These are phyloP conservation scores for Penaeus monodon DNA, from an alignment of 2,888 invertebrate species.

Conservation along the genomic window DNA sequence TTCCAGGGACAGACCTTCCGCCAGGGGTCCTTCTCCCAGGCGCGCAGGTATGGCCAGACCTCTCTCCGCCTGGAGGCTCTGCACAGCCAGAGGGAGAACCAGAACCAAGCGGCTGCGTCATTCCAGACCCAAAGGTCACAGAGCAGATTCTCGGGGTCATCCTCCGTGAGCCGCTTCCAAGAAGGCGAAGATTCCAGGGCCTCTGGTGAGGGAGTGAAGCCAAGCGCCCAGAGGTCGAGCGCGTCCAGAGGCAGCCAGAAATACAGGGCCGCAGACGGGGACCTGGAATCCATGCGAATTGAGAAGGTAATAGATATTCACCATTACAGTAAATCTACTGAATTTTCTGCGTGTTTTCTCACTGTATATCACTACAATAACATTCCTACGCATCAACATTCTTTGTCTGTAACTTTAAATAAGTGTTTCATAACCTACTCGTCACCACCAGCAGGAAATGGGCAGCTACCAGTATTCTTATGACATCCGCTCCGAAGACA, in stretches of 20 bases:
- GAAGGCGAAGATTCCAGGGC: background rate
- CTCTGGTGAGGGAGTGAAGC: background rate
- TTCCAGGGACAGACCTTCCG: background rate
- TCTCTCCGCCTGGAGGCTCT: background rate
- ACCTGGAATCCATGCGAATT: background rate
- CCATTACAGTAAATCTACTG: background rate
- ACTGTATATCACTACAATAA: no score
- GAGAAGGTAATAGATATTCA: background rate
- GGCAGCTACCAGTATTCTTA: conserved; percentile 35
- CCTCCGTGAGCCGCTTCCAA: background rate
- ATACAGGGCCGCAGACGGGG: background rate
- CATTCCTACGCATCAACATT: no score
- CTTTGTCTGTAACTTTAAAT: background rate
- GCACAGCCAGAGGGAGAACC: background rate
- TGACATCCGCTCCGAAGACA: conserved; percentile 26
- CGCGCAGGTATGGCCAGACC: background rate
- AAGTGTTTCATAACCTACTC: background rate
- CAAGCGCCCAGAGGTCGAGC: background rate
- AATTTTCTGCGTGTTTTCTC: background rate
- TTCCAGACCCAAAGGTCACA: background rate
- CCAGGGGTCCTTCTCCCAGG: background rate
- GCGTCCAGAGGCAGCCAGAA: conserved; percentile 22
- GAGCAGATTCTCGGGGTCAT: background rate
- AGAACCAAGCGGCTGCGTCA: background rate
- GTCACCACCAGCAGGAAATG: background rate